phyloP scores from a whole-genome alignment of 2,888 invertebrate species.

The Harpalus rubripes region DNA sequence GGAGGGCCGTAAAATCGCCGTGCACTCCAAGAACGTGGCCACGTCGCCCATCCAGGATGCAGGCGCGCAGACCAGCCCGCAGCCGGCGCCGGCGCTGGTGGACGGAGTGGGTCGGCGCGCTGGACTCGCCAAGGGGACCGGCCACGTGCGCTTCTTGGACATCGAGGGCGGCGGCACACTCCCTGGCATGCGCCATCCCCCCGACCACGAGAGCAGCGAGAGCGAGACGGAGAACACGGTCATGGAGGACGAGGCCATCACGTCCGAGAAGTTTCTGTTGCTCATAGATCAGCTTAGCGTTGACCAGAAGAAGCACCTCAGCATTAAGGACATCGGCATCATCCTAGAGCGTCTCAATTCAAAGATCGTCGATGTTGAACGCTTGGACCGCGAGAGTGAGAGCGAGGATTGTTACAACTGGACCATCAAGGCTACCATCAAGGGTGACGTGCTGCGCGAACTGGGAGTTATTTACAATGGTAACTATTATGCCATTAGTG shows the following conservation, averaged over 20 bases:
- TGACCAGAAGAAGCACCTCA: slow-evolving; percentile 94
- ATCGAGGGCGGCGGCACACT: slow-evolving; percentile 80
- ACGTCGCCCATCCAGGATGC: slow-evolving; percentile 95
- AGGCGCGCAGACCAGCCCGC: slow-evolving; percentile 83
- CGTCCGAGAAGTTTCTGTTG: slow-evolving; percentile 94
- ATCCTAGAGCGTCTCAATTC: slow-evolving; percentile 95
- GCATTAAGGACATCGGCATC: slow-evolving; percentile 96
- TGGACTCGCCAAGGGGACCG: slow-evolving; percentile 81
- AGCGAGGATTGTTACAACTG: slow-evolving; percentile 97
- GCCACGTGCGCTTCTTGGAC: slow-evolving; percentile 92
- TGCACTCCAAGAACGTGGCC: slow-evolving; percentile 91
- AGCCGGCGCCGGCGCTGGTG: slow-evolving; percentile 79
- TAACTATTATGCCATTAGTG: slow-evolving; percentile 96
- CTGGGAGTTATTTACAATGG: slow-evolving; percentile 96
- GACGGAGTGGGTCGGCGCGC: slow-evolving; percentile 75
- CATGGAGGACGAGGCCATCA: slow-evolving; percentile 93
- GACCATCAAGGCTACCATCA: slow-evolving; percentile 97
- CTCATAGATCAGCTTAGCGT: slow-evolving; percentile 95
- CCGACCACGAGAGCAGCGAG: slow-evolving; percentile 92
- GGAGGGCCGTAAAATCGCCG: slow-evolving; percentile 93
- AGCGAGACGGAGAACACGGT: slow-evolving; percentile 96
- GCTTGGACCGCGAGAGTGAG: slow-evolving; percentile 93
- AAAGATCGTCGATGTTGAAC: slow-evolving; percentile 95
- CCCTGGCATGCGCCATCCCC: slow-evolving; percentile 75
- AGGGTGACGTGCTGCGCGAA: slow-evolving; percentile 93